A percentile compares a stretch with the other conserved stretches of the same genome.
Conservation (phyloP, 2,888 invertebrate species). For the Philhelius pedissequus region DNA sequence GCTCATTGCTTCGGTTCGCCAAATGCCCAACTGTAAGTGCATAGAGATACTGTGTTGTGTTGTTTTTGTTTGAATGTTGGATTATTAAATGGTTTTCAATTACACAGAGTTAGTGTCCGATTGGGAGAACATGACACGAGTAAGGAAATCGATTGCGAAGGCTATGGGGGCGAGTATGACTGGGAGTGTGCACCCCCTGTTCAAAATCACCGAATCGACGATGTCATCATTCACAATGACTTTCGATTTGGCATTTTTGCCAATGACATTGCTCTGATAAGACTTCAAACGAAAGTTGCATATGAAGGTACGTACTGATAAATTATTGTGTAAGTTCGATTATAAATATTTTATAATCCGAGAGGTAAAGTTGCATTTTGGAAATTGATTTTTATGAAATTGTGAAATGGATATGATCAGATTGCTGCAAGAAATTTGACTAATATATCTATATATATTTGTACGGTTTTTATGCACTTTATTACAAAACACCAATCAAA, state of each 20-base stretch:
- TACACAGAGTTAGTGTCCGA: conserved; percentile 43
- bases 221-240: conserved; percentile 47
- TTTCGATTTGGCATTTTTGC: not conserved
- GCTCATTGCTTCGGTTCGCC: conserved; percentile 47
- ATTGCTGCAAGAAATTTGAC: too few species aligned
- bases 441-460: too few species aligned
- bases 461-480: too few species aligned
- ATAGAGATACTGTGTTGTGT: not conserved
- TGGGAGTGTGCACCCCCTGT: conserved; percentile 38
- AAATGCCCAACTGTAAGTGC: conserved; percentile 47
- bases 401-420: too few species aligned
- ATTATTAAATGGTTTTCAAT: not conserved
- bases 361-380: not conserved
- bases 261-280: conserved; percentile 47
- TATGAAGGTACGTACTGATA: conserved; percentile 29
- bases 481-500: too few species aligned
- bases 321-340: not conserved
- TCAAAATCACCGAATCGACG: conserved; percentile 34
- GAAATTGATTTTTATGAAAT: too few species aligned
- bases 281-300: conserved; percentile 22
- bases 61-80: not conserved
- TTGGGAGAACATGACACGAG: conserved; percentile 58
- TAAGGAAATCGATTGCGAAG: conserved; percentile 40
- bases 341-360: not conserved
- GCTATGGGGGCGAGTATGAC: not conserved